phyloP scores from a whole-genome alignment of 2,888 invertebrate species.

The Sarcophaga caerulescens region DNA sequence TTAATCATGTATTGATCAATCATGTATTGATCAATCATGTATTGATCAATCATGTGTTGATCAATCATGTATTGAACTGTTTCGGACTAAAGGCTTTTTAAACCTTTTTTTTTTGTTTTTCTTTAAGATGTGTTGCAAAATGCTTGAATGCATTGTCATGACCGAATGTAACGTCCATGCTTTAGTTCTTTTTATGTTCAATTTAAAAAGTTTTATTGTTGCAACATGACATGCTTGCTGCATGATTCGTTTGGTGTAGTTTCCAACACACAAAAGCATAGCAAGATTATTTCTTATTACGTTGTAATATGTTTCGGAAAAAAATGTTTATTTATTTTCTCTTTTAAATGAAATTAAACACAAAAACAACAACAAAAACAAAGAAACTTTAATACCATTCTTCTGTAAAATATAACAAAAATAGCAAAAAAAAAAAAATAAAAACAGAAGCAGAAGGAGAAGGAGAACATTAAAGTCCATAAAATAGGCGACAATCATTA shows the following conservation, averaged over 20 bases:
- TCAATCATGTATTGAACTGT: no score
- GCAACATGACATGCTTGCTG: conserved; percentile 33
- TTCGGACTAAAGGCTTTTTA: no score
- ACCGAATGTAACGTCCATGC: not conserved
- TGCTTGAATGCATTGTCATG: no score
- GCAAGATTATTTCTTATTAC: conserved; percentile 67
- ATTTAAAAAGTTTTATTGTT: conserved; percentile 24
- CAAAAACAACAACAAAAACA: conserved; percentile 32
- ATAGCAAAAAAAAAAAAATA: not conserved
- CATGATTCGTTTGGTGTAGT: conserved; percentile 59
- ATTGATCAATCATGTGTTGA: no score
- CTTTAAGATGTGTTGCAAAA: no score
- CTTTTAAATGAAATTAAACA: conserved; percentile 57
- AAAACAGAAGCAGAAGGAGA: not conserved
- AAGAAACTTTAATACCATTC: not conserved
- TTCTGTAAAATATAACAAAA: not conserved
- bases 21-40: no score
- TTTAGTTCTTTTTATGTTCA: not conserved
- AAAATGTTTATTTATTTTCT: conserved; percentile 18
- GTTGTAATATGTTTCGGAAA: conserved; percentile 54
- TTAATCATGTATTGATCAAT: no score
- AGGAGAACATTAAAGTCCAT: conserved; percentile 51
- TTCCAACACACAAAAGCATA: conserved; percentile 66
- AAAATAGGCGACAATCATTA: conserved; percentile 69
- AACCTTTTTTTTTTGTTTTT: no score